Conservation (phyloP, 2,888 invertebrate genomes). For the Pogonocherus hispidulus region DNA sequence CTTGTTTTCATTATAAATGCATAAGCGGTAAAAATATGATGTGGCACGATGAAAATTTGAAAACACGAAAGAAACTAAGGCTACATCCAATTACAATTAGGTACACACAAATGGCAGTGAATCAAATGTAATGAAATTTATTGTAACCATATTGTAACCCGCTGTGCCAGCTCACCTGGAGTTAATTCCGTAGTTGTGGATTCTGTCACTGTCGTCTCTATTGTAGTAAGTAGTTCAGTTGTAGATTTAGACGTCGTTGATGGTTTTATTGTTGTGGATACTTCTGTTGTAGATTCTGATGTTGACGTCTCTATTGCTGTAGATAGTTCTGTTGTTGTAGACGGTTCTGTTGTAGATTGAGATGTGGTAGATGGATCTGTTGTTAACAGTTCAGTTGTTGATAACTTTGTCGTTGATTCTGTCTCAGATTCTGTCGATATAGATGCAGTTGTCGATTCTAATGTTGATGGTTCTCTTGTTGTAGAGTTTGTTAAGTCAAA, state of each 20-base stretch:
- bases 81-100: too few species aligned
- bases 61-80: too few species aligned
- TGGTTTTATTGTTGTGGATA: background rate
- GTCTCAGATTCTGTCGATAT: background rate
- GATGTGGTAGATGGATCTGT: background rate
- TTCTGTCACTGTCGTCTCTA: background rate
- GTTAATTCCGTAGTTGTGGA: background rate
- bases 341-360: background rate
- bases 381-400: background rate
- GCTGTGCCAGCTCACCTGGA: too few species aligned
- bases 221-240: background rate
- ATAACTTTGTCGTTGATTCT: background rate
- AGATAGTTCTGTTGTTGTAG: background rate
- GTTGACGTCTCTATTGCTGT: background rate
- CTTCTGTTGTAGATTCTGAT: background rate
- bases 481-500: background rate
- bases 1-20: too few species aligned
- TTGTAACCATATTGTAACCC: too few species aligned
- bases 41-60: too few species aligned
- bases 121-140: too few species aligned
- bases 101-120: too few species aligned
- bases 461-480: background rate
- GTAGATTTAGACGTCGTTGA: background rate
- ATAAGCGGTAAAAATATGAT: too few species aligned
- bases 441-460: background rate